phyloP scores from a whole-genome alignment of 2,113 vertebrate species.

The Grallaria varia region DNA sequence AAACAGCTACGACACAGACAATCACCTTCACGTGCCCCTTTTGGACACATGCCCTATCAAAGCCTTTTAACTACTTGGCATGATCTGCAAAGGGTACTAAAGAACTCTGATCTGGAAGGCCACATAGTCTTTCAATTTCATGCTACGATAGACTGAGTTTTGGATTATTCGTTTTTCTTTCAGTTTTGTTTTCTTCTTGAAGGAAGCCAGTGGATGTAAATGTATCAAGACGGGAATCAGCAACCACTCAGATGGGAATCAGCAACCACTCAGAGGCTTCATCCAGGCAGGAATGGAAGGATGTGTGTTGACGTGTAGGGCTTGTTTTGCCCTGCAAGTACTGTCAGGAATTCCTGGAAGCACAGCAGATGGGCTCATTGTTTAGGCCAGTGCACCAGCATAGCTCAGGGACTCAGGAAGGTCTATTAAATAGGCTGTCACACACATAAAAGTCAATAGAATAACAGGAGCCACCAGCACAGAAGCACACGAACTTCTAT shows the following conservation, averaged over 20 bases:
- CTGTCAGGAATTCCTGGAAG: neutral
- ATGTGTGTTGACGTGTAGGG: neutral
- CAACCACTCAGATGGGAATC: neutral
- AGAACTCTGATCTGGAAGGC: neutral
- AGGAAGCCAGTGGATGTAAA: neutral
- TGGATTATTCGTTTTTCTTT: neutral
- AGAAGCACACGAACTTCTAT: neutral
- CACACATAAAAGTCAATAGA: neutral
- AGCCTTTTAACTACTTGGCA: neutral
- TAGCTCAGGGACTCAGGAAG: neutral
- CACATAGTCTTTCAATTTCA: neutral
- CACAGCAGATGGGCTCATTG: neutral
- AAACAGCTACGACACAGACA: neutral
- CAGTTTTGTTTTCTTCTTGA: neutral
- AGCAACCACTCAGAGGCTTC: neutral
- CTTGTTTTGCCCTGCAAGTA: neutral
- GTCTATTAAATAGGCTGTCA: neutral
- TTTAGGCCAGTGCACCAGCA: neutral
- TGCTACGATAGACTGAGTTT: neutral
- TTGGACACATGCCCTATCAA: neutral
- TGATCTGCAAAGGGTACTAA: neutral
- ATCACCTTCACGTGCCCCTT: neutral
- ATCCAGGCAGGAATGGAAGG: neutral
- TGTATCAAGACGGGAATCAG: neutral
- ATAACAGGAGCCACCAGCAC: fast-evolving